phyloP scores from a whole-genome alignment of 1,140 invertebrate genomes.

The Pseudomyrmex concolor region DNA sequence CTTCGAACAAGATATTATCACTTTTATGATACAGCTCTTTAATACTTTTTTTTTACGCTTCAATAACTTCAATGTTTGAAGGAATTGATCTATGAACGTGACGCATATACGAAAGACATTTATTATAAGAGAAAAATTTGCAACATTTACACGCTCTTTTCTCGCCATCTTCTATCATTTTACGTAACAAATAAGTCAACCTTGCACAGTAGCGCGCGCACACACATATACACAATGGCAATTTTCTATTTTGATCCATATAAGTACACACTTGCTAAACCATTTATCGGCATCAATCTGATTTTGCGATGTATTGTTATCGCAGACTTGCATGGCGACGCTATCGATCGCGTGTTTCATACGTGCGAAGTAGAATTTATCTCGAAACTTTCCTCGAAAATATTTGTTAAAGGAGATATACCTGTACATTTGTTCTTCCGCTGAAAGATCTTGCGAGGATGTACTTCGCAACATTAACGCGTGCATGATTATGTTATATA shows the following conservation, averaged over 20 bases:
- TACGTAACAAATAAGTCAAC: conserved; percentile 8
- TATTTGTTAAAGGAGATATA: conserved; percentile 52
- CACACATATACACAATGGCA: not conserved
- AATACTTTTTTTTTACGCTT: not conserved
- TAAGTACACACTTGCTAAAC: not conserved
- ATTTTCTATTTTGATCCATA: not conserved
- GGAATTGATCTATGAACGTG: not conserved
- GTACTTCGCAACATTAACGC: not conserved
- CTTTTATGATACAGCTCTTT: conserved; percentile 15
- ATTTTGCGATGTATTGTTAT: conserved; percentile 41
- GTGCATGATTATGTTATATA: conserved; percentile 4
- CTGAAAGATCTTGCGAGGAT: not conserved
- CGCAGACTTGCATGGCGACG: not conserved
- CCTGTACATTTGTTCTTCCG: not conserved
- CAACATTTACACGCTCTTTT: not conserved
- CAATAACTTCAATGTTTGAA: not conserved
- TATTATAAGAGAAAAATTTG: conserved; percentile 14
- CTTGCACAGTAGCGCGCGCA: not conserved
- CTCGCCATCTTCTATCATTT: conserved; percentile 2
- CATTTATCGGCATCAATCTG: conserved; percentile 4
- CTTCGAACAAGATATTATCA: conserved; percentile 17
- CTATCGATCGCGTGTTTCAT: conserved; percentile 41
- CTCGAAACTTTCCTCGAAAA: conserved; percentile 31
- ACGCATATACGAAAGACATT: not conserved
- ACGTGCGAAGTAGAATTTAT: conserved; percentile 41